A percentile compares a stretch with the other conserved stretches of the same genome.
phyloP scores from a whole-genome alignment of 2,113 vertebrate genomes.

The Tachysurus fulvidraco region DNA sequence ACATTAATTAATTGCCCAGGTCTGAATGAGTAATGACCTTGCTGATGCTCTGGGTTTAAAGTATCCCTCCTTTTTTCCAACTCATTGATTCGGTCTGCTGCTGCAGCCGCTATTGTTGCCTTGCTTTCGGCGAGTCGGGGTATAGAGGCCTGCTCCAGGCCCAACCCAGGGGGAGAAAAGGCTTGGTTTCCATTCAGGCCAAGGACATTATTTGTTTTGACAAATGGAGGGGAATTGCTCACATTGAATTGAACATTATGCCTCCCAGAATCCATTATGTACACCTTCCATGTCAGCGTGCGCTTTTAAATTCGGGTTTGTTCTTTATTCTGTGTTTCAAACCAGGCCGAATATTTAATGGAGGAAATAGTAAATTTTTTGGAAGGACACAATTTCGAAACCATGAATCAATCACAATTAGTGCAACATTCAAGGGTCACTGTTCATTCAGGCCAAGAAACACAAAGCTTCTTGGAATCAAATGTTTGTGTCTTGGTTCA shows the following conservation, averaged over 20 bases:
- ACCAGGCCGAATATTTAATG: neutral
- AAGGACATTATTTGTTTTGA: constrained; percentile 46
- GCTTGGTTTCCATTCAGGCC: constrained; percentile 30
- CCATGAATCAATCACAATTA: neutral
- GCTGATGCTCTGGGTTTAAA: constrained; percentile 45
- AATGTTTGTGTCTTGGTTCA: neutral
- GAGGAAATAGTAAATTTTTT: neutral
- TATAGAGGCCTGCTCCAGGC: constrained; percentile 17
- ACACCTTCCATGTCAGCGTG: neutral
- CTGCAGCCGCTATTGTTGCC: constrained; percentile 34
- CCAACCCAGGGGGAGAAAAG: constrained; percentile 4
- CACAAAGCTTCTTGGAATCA: neutral
- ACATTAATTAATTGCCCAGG: constrained; percentile 52
- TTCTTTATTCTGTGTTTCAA: neutral
- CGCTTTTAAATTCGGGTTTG: neutral
- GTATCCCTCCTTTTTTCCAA: constrained; percentile 32
- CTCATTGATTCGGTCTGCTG: constrained; percentile 46
- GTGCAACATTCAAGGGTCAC: neutral
- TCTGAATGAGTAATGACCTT: constrained; percentile 55
- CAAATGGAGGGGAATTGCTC: constrained; percentile 31
- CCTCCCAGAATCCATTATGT: constrained; percentile 7
- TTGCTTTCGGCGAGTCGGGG: constrained; percentile 5
- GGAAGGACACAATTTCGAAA: neutral
- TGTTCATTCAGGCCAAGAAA: neutral
- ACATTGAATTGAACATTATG: constrained; percentile 11